phyloP scores from a whole-genome alignment of 2,888 invertebrate species.

The Cyclophora punctaria region DNA sequence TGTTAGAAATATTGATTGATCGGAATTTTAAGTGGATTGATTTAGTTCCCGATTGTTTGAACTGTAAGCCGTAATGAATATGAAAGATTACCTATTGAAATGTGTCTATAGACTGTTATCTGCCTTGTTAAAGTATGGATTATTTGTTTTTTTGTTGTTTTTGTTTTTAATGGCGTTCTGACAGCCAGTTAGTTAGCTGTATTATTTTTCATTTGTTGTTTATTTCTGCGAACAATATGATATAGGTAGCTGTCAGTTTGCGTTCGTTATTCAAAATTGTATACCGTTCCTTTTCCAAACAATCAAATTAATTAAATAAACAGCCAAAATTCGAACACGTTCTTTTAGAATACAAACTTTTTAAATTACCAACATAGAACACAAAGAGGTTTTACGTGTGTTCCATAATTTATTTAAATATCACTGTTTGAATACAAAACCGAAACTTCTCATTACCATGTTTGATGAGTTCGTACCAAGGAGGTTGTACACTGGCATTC shows the following conservation, averaged over 20 bases:
- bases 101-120: conserved; percentile 15
- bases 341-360: too few species aligned
- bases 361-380: too few species aligned
- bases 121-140: conserved; percentile 13
- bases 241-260: too few species aligned
- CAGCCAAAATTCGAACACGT: too few species aligned
- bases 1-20: conserved; percentile 33
- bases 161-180: not conserved
- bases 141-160: conserved; percentile 4
- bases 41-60: conserved; percentile 19
- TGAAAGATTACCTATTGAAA: conserved; percentile 13
- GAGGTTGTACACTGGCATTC: not conserved
- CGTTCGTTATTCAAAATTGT: too few species aligned
- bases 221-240: too few species aligned
- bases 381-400: too few species aligned
- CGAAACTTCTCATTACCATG: not conserved
- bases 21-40: conserved; percentile 41
- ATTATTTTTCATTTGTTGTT: too few species aligned
- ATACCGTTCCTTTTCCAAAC: too few species aligned
- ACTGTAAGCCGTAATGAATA: conserved; percentile 9
- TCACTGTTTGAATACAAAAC: not conserved
- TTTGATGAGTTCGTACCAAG: not conserved
- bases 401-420: not conserved
- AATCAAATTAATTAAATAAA: too few species aligned
- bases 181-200: not conserved